Evolutionary conservation across 2,113 vertebrate species (phyloP).

Genomic region (Arizona elegans): DNA sequence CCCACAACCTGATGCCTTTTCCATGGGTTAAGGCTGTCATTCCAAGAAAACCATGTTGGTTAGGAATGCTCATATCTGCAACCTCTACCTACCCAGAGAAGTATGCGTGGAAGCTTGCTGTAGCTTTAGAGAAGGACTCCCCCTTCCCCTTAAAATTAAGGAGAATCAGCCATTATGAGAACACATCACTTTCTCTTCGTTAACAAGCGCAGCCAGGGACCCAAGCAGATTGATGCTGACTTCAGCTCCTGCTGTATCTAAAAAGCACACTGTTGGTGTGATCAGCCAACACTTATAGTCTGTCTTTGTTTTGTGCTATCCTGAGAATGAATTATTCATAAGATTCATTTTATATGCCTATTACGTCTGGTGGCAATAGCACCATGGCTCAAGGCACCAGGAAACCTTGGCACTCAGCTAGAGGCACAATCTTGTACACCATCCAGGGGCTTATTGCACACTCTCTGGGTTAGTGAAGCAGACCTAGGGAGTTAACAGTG

Average conservation of each 20-base stretch:
- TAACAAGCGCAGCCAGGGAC: constrained; percentile 8
- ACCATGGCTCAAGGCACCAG: constrained; percentile 39
- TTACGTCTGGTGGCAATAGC: constrained; percentile 59
- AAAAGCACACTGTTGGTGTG: constrained; percentile 38
- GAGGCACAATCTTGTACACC: constrained; percentile 25
- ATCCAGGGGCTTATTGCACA: constrained; percentile 48
- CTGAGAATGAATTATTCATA: constrained; percentile 62
- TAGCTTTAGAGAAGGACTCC: background rate
- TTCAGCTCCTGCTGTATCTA: constrained; percentile 42
- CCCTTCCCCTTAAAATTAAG: background rate
- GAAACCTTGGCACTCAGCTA: constrained; percentile 5
- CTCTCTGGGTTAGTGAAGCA: constrained; percentile 54
- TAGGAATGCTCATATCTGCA: background rate
- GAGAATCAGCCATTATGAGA: background rate
- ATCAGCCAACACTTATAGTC: constrained; percentile 51
- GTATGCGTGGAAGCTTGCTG: background rate
- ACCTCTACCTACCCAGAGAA: background rate
- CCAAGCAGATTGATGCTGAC: constrained; percentile 33
- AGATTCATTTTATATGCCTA: constrained; percentile 53
- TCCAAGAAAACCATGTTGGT: background rate
- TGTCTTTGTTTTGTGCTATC: constrained; percentile 55
- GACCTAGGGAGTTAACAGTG: constrained; percentile 43
- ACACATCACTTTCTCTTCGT: background rate
- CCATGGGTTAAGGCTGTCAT: background rate
- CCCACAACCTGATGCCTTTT: background rate